These are phyloP conservation scores for Calephelis perditalis DNA, from an alignment of 2,888 invertebrate genomes.

Conservation along the genomic window DNA sequence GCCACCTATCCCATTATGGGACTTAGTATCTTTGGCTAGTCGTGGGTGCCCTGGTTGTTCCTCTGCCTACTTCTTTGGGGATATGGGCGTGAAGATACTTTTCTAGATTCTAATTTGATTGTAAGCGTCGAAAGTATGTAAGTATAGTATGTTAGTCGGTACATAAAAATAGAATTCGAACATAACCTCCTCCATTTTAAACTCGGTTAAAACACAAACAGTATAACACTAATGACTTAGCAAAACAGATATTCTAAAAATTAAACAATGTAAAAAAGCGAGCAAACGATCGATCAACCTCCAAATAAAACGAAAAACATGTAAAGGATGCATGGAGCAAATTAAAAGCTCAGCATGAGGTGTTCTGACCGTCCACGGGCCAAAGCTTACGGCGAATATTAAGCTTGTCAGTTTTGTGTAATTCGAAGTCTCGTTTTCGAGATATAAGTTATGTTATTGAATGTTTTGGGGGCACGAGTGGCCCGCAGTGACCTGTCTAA, in stretches of 20 bases:
- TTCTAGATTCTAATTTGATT: too few relatives aligned
- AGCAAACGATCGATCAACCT: conserved; percentile 69
- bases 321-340: conserved; percentile 74
- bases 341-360: conserved; percentile 76
- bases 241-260: conserved; percentile 68
- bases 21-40: too few relatives aligned
- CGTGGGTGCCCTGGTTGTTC: too few relatives aligned
- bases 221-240: conserved; percentile 64
- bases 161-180: too few relatives aligned
- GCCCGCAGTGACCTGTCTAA: conserved; percentile 33
- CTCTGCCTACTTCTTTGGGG: too few relatives aligned
- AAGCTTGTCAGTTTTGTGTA: conserved; percentile 63
- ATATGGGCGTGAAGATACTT: too few relatives aligned
- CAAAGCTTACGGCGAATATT: conserved; percentile 68
- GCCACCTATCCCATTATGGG: too few relatives aligned
- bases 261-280: conserved; percentile 73
- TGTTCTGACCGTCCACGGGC: conserved; percentile 46
- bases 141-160: too few relatives aligned
- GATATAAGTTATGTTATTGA: conserved; percentile 73
- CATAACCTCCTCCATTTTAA: too few relatives aligned
- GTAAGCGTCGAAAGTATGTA: too few relatives aligned
- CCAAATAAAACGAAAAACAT: conserved; percentile 71
- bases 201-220: not conserved
- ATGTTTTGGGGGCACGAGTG: conserved; percentile 33
- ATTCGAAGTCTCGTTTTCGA: conserved; percentile 39